Evolutionary conservation across 2,113 vertebrate genomes (phyloP), one percentile per base, ranked within the genome.

Genomic region (Kobus ellipsiprymnus): DNA sequence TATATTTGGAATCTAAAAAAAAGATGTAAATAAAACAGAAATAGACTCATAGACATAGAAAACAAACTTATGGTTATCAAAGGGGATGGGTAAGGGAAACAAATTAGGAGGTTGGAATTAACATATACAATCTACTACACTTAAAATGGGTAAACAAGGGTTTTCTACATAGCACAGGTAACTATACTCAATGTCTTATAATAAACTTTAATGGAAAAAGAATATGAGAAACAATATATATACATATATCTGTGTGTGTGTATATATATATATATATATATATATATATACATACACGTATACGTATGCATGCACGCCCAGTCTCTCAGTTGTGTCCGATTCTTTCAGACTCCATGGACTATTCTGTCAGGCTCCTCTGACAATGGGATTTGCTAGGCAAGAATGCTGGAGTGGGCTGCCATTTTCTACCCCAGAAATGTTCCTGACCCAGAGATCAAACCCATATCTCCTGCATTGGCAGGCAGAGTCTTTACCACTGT

Each of bases 191-290:
- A n/a, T 67, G 33, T n/a, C 33, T 67, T 67, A 2, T 19, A 67
- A 67, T n/a, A n/a, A n/a, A 17, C 16, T 67, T n/a, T 67, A n/a
- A n/a, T 67, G 16, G 33, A 33, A 33, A 67, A 67, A 67, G 62
- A 67, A 67, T 67, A 33, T 17, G 33, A 67, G n/a, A 67, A n/a
- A 67, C 3, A 67, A 19, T 67, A 67, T 67, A 67, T n/a, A n/a
- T 19, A 67, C 16, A n/a, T n/a, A 3, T 4, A 4, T 64, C 16
- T 33, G 1, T 62, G 1, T 62, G 0, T 50, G 1, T 50, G 14
- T 50, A 13, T 48, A 13, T 48, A 48, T 48, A 48, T 46, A 46
- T 46, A 46, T 46, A 46, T 40, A 40, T 40, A 40, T 40, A 40
- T 40, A 40, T 48, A 48, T 48, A 48, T 12, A 48, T 11, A 48